Percentiles rank a stretch among this genome's conserved stretches.
These are phyloP conservation scores for Bubo bubo DNA, from an alignment of 2,113 vertebrate genomes.

Conservation along the genomic window DNA sequence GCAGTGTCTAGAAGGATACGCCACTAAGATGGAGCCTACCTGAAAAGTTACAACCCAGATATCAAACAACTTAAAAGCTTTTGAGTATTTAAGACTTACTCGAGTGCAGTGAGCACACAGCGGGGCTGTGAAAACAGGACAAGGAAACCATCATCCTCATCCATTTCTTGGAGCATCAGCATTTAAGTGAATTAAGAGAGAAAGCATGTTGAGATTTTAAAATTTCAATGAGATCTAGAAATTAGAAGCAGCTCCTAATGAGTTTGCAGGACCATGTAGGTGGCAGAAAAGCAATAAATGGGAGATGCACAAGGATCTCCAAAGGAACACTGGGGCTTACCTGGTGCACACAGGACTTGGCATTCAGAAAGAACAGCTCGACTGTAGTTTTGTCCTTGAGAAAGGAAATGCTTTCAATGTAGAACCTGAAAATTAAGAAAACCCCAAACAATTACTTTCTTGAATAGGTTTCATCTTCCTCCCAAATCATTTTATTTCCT, in stretches of 20 bases:
- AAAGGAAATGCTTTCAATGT: constrained; percentile 93
- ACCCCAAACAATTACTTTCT: not conserved
- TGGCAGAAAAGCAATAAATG: not conserved
- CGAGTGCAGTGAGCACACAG: not conserved
- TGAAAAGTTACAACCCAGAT: not conserved
- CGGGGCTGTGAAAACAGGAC: not conserved
- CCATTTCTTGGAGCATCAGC: not conserved
- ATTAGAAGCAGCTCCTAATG: not conserved
- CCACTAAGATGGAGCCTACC: not conserved
- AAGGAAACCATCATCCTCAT: not conserved
- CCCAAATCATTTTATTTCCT: constrained; percentile 9
- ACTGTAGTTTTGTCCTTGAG: constrained; percentile 94
- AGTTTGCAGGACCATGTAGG: not conserved
- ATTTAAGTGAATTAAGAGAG: not conserved
- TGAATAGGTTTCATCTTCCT: constrained; percentile 6
- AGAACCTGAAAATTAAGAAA: constrained; percentile 84
- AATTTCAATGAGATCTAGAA: not conserved
- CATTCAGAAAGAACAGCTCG: constrained; percentile 97
- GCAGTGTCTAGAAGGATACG: not conserved
- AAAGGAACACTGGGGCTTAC: constrained; percentile 70
- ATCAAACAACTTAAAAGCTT: not conserved
- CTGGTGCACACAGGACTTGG: constrained; percentile 91
- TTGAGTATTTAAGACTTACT: not conserved
- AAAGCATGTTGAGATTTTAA: not conserved
- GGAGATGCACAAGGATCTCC: not conserved